Base-by-base conservation (phyloP, 1,140 invertebrate species). In the Procambarus clarkii region DNA sequence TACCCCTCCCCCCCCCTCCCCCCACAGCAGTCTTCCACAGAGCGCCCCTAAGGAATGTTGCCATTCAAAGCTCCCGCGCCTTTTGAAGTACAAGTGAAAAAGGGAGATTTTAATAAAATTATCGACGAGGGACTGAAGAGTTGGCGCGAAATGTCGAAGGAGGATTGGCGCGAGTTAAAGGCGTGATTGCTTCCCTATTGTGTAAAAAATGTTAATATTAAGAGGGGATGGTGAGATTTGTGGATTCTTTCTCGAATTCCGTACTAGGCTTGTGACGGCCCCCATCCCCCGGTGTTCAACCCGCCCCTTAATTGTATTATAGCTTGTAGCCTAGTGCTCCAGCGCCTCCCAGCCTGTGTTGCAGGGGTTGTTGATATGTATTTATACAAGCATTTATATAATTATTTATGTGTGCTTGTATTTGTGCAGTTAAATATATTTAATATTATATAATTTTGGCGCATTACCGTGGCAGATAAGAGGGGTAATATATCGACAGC, bases 201-300 rank as follows among this genome's bases (percentile, higher is more conserved):
- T 90, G 88, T 76, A 82, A 90, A 90, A 90, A 90, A 90, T 90
- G 69, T 90, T 90, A 90, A 90, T 90, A 90, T 83, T 90, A 83
- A 90, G 88, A 74, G 64, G 81, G 80, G 71, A 48, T 13, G 60
- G 60, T 64, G 60, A 18, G 60, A 64, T 21, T 64, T 64, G 60
- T 21, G 15, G 60, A 64, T 64, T 64, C 60, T 64, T 64, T 54
- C 50, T 54, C 50, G 50, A 9, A 13, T 13, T 54, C 50, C 8
- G 13, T 7, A 54, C 8, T 1, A 54, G 4, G 8, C 50, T 5
- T 9, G 50, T 9, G 50, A 11, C 60, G 0, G 4, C 9, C 18
- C 18, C 21, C 60, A 0, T 64, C 34, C 34, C 34, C 34, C 34
- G 34, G 34, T 34, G 34, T 34, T 34, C 34, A 34, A 34, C 34